phyloP scores from a whole-genome alignment of 1,140 invertebrate genomes.

The Lucilia cuprina region DNA sequence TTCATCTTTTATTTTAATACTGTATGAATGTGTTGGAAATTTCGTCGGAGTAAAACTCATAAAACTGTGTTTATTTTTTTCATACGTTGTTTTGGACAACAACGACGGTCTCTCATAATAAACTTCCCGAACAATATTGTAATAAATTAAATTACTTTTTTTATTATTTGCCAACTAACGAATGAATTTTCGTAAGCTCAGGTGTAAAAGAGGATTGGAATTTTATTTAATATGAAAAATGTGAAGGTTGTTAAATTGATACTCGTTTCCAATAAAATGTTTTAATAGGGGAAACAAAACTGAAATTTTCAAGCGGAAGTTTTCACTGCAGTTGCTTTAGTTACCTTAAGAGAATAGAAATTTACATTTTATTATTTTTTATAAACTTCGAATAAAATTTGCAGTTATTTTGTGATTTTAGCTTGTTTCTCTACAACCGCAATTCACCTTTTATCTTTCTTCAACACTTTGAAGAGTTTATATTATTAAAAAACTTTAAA shows the following conservation, averaged over 20 bases:
- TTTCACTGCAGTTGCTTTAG: no score
- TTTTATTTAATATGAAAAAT: constrained; percentile 3
- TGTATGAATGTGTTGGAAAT: not conserved
- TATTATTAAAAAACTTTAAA: no score
- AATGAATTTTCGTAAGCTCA: constrained; percentile 17
- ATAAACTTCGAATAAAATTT: no score
- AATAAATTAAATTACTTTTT: constrained; percentile 31
- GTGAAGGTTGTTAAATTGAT: constrained; percentile 18
- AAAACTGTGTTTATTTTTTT: constrained; percentile 13
- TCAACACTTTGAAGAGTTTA: no score
- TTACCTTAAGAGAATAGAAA: no score
- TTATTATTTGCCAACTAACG: not conserved
- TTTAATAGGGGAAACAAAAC: not conserved
- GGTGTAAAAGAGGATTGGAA: constrained; percentile 21
- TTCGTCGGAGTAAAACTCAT: constrained; percentile 21
- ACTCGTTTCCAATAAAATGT: constrained; percentile 3
- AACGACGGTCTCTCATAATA: constrained; percentile 4
- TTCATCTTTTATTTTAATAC: not conserved
- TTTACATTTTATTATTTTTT: no score
- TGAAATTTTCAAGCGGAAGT: not conserved
- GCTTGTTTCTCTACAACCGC: no score
- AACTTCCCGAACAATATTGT: constrained; percentile 19
- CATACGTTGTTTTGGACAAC: not conserved
- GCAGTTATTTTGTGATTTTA: no score
- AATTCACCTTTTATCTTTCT: no score